A percentile compares a stretch with the other conserved stretches of the same genome.
Evolutionary conservation across 1,140 invertebrate genomes (phyloP).

Genomic region (Drosophila lini): DNA sequence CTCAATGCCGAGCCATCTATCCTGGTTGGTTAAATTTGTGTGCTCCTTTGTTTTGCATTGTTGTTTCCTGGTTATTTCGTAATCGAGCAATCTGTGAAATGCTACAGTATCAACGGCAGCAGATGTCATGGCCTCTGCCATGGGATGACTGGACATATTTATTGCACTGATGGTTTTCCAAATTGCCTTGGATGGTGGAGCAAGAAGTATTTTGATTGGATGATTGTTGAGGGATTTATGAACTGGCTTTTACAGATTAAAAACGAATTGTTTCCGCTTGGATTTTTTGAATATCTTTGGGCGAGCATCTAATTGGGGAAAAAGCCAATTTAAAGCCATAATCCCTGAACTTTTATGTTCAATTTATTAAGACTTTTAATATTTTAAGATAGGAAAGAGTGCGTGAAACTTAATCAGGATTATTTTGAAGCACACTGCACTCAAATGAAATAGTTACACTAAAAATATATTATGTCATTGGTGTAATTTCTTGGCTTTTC

Average conservation of each 20-base stretch:
- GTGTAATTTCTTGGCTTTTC: not conserved
- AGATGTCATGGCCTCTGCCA: constrained; percentile 30
- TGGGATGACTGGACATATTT: constrained; percentile 38
- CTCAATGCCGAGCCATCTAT: constrained; percentile 20
- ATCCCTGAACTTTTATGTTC: too few species aligned
- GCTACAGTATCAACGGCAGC: constrained; percentile 29
- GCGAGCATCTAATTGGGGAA: not conserved
- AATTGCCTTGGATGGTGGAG: constrained; percentile 15
- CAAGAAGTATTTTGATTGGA: constrained; percentile 6
- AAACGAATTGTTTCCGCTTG: not conserved
- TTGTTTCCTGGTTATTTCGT: constrained; percentile 27
- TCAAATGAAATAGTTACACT: too few species aligned
- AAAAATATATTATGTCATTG: not conserved
- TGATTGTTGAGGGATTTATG: constrained; percentile 30
- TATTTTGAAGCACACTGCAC: not conserved
- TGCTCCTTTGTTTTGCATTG: constrained; percentile 9
- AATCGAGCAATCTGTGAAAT: constrained; percentile 47
- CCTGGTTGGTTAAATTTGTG: constrained; percentile 32
- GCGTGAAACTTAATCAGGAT: not conserved
- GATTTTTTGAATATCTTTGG: too few species aligned
- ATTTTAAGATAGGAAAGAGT: not conserved
- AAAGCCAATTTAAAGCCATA: not conserved
- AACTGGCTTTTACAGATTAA: constrained; percentile 19
- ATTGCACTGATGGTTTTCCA: constrained; percentile 30
- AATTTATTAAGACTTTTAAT: not conserved